Conservation (phyloP, 2,888 invertebrate species). For the Lepeophtheirus nordmannii region DNA sequence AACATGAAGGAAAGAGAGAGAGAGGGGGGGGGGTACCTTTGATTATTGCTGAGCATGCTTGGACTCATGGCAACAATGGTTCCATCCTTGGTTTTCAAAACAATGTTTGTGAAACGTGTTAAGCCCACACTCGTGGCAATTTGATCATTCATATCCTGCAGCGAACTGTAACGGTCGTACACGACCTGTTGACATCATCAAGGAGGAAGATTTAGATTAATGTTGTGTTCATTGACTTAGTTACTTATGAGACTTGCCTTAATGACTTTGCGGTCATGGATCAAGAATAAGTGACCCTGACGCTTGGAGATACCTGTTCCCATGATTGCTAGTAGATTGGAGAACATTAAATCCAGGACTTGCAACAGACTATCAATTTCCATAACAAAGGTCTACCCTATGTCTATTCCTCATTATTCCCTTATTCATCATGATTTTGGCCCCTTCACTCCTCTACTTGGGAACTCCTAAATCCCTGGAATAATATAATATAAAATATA, state of each 20-base stretch:
- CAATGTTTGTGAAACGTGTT: neutral
- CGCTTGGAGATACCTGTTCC: neutral
- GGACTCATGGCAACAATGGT: neutral
- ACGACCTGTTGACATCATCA: neutral
- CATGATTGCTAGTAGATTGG: neutral
- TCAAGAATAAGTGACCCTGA: neutral
- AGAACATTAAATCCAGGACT: neutral
- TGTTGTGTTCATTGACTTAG: too few species aligned
- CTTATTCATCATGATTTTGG: too few species aligned
- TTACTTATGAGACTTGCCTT: neutral
- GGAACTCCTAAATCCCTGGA: too few species aligned
- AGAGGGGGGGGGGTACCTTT: neutral
- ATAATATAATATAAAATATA: too few species aligned
- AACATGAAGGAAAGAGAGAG: too few species aligned
- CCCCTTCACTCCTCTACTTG: too few species aligned
- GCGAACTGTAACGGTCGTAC: neutral
- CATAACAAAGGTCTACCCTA: too few species aligned
- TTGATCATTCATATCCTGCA: neutral
- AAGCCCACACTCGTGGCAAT: neutral
- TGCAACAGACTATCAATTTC: too few species aligned
- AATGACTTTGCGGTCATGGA: constrained; percentile 1
- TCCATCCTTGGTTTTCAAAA: neutral
- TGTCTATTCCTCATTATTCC: too few species aligned
- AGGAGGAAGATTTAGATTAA: too few species aligned
- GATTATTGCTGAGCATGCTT: neutral